Percentiles rank a stretch among this genome's conserved stretches.
phyloP scores from a whole-genome alignment of 2,888 invertebrate species.

The Brenthis hecate region DNA sequence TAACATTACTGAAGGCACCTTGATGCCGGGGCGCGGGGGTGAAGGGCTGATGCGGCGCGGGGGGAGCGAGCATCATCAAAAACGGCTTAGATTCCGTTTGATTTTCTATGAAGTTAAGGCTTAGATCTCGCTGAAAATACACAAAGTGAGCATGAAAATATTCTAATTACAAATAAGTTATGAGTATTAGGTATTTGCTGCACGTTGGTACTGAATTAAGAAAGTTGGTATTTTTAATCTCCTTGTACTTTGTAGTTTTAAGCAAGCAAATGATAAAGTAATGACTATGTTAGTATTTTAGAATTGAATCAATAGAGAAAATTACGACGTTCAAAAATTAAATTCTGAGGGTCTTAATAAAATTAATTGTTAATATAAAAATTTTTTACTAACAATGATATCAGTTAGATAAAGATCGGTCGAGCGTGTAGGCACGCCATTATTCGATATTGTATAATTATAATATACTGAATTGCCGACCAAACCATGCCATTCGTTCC shows the following conservation, averaged over 20 bases:
- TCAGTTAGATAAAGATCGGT: conserved; percentile 91
- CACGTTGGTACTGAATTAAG: too few species aligned
- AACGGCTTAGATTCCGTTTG: conserved; percentile 82
- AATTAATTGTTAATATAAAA: neutral
- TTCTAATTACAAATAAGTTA: too few species aligned
- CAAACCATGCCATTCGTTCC: conserved; percentile 93
- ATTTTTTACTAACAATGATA: conserved; percentile 84
- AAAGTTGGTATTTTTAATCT: too few species aligned
- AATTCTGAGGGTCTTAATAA: neutral
- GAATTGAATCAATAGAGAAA: too few species aligned
- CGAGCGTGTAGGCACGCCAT: conserved; percentile 86
- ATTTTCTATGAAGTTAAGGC: conserved; percentile 61
- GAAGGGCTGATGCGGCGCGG: conserved; percentile 94
- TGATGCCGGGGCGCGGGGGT: conserved; percentile 89
- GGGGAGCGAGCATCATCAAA: conserved; percentile 93
- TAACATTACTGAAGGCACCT: conserved; percentile 81
- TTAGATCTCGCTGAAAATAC: conserved; percentile 58
- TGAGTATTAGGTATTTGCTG: too few species aligned
- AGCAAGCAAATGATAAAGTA: too few species aligned
- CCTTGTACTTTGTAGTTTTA: too few species aligned
- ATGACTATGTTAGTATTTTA: too few species aligned
- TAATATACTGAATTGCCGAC: conserved; percentile 97
- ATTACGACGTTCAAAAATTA: too few species aligned
- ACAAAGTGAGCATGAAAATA: neutral
- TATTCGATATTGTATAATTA: conserved; percentile 92